phyloP scores from a whole-genome alignment of 2,113 vertebrate species.

The Sitta europaea region DNA sequence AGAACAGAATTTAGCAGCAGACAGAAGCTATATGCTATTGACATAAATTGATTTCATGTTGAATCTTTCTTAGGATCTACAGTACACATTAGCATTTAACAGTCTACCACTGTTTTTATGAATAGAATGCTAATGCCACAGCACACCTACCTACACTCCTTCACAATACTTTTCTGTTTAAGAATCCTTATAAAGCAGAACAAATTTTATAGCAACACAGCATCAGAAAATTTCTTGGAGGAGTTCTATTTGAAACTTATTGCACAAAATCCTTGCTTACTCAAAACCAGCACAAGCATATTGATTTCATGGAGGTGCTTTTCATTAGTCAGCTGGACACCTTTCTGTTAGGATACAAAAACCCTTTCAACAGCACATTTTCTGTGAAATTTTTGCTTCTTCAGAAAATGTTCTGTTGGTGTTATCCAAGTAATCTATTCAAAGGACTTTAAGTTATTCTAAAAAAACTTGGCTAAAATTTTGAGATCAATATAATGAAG shows the following conservation, averaged over 20 bases:
- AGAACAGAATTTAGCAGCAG: neutral
- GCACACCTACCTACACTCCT: conserved; percentile 5
- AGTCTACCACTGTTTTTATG: neutral
- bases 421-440: neutral
- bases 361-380: neutral
- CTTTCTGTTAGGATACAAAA: neutral
- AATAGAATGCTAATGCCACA: neutral
- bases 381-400: neutral
- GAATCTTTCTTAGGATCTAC: neutral
- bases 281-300: neutral
- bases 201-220: neutral
- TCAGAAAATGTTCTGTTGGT: neutral
- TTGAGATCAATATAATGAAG: neutral
- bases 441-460: neutral
- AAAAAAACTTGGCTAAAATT: neutral
- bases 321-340: neutral
- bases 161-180: neutral
- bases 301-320: neutral
- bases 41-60: neutral
- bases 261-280: neutral
- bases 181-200: neutral
- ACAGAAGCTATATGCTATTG: neutral
- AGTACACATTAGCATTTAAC: neutral
- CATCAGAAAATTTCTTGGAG: neutral
- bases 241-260: neutral